Evolutionary conservation across 53 echinoderm and acorn worm genomes (phyloP), one percentile per base, ranked within the genome.

Genomic region (Holothuria scabra): DNA sequence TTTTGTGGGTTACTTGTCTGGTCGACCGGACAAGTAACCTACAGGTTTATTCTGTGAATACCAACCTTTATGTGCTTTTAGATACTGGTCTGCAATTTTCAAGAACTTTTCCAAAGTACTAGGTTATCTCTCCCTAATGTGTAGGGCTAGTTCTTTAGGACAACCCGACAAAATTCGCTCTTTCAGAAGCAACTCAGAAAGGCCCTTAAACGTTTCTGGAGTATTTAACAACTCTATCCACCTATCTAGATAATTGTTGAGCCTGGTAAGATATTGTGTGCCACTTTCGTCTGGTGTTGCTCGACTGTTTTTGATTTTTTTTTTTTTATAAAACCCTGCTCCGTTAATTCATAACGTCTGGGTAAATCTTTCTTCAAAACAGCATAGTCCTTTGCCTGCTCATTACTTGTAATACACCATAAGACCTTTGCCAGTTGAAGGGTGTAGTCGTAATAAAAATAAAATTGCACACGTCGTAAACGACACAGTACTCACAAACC

Each of bases 261-360:
- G 13, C 58, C 86, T 48, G 1, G 28, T 1, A 20, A 66, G 33
- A 66, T 49, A 79, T 2, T 86, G 86, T 5, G 66, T 20, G 0
- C 65, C 79, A 20, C 76, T 79, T 46, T 86, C 86, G 13, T 66
- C 86, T 22, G 24, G 46, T 20, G 76, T 66, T 66, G 86, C 79
- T 16, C 62, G 60, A 28, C 76, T 78, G 28, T 30, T 80, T 6
- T 78, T 69, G 56, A 65, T 41, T 33, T 80, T 86, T 35, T 80
- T 33, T 80, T 86, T 35, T 80, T 59, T 33, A 55, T 46, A 26
- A 66, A 86, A 41, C 86, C 67, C 30, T 86, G 58, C 28, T 78
- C 65, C 41, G 79, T 86, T 19, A 86, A 58, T 2, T 69, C 63
- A 49, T 65, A 80, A 46, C 86, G n/a, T n/a, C 79, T 80, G 1